A percentile compares a stretch with the other conserved stretches of the same genome.
Evolutionary conservation across 2,113 vertebrate genomes (phyloP).

Genomic region (Mastomys natalensis): DNA sequence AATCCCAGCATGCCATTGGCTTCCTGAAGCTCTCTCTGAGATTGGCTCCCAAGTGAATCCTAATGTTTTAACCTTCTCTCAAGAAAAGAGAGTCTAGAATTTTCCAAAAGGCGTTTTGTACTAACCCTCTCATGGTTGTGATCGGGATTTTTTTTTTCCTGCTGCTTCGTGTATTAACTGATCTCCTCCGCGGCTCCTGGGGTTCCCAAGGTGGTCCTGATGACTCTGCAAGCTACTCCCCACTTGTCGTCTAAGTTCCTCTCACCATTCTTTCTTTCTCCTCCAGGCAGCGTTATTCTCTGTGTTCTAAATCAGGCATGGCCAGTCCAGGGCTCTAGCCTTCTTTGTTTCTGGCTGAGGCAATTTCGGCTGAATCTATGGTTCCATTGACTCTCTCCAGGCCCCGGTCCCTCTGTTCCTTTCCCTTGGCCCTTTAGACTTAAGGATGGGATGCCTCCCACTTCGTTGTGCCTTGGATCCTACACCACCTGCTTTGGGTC

Average conservation of each 20-base stretch:
- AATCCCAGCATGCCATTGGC: constrained; percentile 28
- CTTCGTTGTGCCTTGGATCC: background rate
- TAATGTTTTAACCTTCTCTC: constrained; percentile 33
- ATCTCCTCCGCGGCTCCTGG: background rate
- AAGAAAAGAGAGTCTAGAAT: background rate
- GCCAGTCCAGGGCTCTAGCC: too few relatives aligned
- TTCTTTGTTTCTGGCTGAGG: rapidly evolving
- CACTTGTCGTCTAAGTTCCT: background rate
- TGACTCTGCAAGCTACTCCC: too few relatives aligned
- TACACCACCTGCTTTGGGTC: background rate
- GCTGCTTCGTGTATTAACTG: background rate
- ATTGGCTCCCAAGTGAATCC: background rate
- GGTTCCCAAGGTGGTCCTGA: background rate
- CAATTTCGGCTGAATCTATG: rapidly evolving
- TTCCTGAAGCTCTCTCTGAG: background rate
- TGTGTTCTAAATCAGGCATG: background rate
- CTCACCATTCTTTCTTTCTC: background rate
- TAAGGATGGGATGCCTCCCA: too few relatives aligned
- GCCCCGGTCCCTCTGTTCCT: rapidly evolving
- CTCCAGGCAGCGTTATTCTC: background rate
- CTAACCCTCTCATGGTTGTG: background rate
- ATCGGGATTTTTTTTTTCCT: rapidly evolving
- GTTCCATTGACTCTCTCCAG: rapidly evolving
- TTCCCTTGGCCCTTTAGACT: background rate
- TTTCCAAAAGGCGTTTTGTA: background rate